These are phyloP conservation scores for Sebastes alutus DNA, from an alignment of 2,797 vertebrate species.

Conservation along the genomic window DNA sequence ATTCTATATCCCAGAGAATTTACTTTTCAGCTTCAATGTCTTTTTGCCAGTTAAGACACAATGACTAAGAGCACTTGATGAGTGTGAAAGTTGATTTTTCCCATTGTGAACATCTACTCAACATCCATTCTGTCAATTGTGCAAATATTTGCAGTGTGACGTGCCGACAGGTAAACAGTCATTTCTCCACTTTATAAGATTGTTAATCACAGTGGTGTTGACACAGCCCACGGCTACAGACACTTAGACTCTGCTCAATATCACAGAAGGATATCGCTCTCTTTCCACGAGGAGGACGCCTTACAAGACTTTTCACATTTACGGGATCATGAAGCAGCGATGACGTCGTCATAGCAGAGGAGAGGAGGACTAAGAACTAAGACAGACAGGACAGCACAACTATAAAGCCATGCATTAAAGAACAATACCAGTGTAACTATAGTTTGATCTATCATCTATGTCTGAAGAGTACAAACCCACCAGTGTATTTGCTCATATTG, in stretches of 20 bases:
- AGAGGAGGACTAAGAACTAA: not conserved
- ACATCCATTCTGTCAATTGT: conserved; percentile 33
- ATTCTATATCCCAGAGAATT: conserved; percentile 24
- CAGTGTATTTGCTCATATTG: not conserved
- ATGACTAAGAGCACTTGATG: conserved; percentile 6
- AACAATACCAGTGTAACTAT: not conserved
- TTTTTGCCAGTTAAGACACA: conserved; percentile 29
- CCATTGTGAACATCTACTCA: conserved; percentile 24
- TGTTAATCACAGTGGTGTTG: conserved; percentile 61
- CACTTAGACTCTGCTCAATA: conserved; percentile 38
- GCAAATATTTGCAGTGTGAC: conserved; percentile 54
- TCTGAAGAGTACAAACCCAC: not conserved
- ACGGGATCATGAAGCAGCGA: not conserved
- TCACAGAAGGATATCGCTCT: conserved; percentile 25
- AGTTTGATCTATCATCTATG: not conserved
- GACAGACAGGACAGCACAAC: not conserved
- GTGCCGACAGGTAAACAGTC: conserved; percentile 62
- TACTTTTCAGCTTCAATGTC: conserved; percentile 22
- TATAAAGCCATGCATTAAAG: not conserved
- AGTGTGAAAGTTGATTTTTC: conserved; percentile 34
- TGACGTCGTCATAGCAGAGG: not conserved
- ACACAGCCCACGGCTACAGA: conserved; percentile 64
- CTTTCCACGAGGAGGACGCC: conserved; percentile 2
- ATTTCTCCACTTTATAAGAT: conserved; percentile 42
- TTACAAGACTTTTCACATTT: not conserved